phyloP scores from a whole-genome alignment of 2,113 vertebrate species.

The Varanus komodoensis region DNA sequence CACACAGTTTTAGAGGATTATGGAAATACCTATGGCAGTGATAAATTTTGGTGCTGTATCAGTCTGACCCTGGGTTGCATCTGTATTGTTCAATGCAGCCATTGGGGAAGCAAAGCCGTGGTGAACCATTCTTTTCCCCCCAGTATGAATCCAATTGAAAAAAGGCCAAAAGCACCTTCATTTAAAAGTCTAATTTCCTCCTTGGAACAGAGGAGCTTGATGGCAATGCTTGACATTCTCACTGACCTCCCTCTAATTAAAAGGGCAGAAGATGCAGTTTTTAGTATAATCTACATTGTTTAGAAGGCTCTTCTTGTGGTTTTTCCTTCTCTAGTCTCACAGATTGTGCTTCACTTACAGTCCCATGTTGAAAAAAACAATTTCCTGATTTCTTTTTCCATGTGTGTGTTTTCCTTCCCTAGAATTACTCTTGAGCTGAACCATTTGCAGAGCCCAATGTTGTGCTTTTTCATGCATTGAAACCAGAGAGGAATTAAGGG shows the following conservation, averaged over 20 bases:
- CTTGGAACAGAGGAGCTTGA: constrained; percentile 14
- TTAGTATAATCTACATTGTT: constrained; percentile 17
- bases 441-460: neutral
- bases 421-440: neutral
- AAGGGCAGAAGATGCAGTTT: constrained; percentile 25
- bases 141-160: constrained; percentile 11
- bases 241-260: constrained; percentile 25
- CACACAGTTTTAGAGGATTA: constrained; percentile 12
- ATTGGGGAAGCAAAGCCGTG: constrained; percentile 16
- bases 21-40: neutral
- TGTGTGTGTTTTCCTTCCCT: neutral
- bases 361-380: constrained; percentile 9
- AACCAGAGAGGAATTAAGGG: neutral
- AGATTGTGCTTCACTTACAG: neutral
- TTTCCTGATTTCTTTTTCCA: neutral
- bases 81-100: constrained; percentile 13
- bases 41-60: constrained; percentile 19
- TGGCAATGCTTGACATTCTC: constrained; percentile 35
- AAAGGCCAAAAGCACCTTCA: constrained; percentile 36
- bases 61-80: constrained; percentile 2
- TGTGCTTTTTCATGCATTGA: neutral
- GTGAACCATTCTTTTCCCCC: constrained; percentile 20
- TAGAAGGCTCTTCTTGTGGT: constrained; percentile 3
- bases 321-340: neutral
- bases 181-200: constrained; percentile 49